Conservation (phyloP, 2,113 vertebrate genomes). For the Cavia aperea region DNA sequence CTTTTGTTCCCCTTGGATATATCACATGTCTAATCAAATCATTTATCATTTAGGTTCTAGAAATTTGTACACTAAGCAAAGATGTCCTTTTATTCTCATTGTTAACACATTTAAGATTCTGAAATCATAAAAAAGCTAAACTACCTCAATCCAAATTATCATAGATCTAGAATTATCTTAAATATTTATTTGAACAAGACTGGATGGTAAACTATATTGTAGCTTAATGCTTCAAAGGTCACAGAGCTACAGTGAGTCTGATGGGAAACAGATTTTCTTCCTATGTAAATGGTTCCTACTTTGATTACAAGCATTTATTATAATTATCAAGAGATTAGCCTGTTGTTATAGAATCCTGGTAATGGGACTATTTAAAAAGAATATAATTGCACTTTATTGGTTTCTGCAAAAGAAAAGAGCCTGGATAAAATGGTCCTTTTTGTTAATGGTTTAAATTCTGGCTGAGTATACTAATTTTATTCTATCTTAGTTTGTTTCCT, state of each 20-base stretch:
- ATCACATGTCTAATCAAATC: slow-evolving; percentile 33
- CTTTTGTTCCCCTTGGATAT: slow-evolving; percentile 55
- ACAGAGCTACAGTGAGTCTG: slow-evolving; percentile 76
- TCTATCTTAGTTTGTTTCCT: slow-evolving; percentile 62
- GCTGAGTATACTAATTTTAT: slow-evolving; percentile 67
- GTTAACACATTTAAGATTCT: slow-evolving; percentile 64
- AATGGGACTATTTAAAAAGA: slow-evolving; percentile 89
- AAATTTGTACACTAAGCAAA: slow-evolving; percentile 56
- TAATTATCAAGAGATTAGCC: slow-evolving; percentile 89
- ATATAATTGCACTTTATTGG: slow-evolving; percentile 91
- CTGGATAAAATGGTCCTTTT: slow-evolving; percentile 75
- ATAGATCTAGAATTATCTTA: slow-evolving; percentile 65
- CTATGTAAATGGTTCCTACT: slow-evolving; percentile 84
- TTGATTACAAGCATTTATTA: slow-evolving; percentile 95
- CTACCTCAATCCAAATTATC: slow-evolving; percentile 64
- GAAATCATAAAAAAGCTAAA: slow-evolving; percentile 66
- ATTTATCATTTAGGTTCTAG: slow-evolving; percentile 62
- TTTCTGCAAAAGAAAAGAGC: slow-evolving; percentile 80
- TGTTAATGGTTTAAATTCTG: slow-evolving; percentile 71
- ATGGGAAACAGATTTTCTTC: slow-evolving; percentile 86
- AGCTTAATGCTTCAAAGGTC: slow-evolving; percentile 73
- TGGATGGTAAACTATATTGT: slow-evolving; percentile 64
- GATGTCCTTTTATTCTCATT: slow-evolving; percentile 67
- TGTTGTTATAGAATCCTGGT: slow-evolving; percentile 81
- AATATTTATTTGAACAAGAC: slow-evolving; percentile 72